These are phyloP conservation scores for Tiliacea aurago DNA, from an alignment of 2,888 invertebrate species.

Conservation along the genomic window DNA sequence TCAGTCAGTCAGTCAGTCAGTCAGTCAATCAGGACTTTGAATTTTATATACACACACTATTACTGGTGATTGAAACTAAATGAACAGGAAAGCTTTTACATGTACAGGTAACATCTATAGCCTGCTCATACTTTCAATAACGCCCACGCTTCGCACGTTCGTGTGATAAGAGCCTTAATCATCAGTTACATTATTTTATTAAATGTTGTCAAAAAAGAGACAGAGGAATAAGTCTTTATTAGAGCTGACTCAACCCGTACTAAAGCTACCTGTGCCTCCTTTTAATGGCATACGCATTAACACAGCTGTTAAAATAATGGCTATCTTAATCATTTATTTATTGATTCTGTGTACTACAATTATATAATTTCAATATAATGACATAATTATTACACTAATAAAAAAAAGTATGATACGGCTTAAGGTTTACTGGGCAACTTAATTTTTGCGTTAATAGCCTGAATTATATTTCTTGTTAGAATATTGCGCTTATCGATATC, in stretches of 20 bases:
- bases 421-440: constrained; percentile 13
- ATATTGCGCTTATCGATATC: constrained; percentile 39
- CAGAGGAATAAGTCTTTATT: constrained; percentile 67
- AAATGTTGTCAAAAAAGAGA: constrained; percentile 54
- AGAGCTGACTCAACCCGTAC: constrained; percentile 56
- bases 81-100: constrained; percentile 11
- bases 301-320: constrained; percentile 58
- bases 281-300: constrained; percentile 51
- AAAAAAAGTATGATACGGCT: constrained; percentile 19
- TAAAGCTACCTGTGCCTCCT: constrained; percentile 60
- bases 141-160: constrained; percentile 34
- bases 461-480: constrained; percentile 26
- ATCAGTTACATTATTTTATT: constrained; percentile 60
- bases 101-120: not conserved
- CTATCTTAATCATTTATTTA: constrained; percentile 55
- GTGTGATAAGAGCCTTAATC: constrained; percentile 49
- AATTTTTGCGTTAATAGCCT: constrained; percentile 10
- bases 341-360: constrained; percentile 49
- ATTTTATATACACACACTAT: too few relatives aligned
- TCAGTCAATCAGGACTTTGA: too few relatives aligned
- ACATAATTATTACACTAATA: constrained; percentile 39
- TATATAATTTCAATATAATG: constrained; percentile 49
- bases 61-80: too few relatives aligned
- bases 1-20: too few relatives aligned
- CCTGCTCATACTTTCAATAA: constrained; percentile 37